phyloP scores from a whole-genome alignment of 2,888 invertebrate genomes.

The Cosmopolites sordidus region DNA sequence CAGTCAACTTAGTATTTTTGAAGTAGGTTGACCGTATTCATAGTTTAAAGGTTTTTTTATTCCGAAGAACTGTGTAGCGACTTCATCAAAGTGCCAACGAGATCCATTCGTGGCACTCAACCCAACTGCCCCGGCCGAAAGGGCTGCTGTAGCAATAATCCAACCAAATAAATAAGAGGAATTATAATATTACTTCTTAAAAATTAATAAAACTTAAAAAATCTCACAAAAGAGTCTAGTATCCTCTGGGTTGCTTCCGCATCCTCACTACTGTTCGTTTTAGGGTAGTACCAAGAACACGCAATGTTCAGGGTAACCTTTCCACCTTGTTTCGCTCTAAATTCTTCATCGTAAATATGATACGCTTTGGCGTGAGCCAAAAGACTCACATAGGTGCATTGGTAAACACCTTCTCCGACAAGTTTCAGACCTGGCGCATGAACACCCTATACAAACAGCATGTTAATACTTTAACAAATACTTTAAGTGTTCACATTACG shows the following conservation, averaged over 20 bases:
- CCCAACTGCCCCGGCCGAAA: too few relatives aligned
- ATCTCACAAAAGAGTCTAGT: slow-evolving; percentile 18
- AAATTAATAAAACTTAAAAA: background rate
- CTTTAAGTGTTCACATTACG: too few relatives aligned
- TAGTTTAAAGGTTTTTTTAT: too few relatives aligned
- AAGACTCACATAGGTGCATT: slow-evolving; percentile 61
- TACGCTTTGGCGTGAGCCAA: slow-evolving; percentile 66
- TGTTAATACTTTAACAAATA: too few relatives aligned
- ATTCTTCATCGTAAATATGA: slow-evolving; percentile 60
- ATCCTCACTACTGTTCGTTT: slow-evolving; percentile 11
- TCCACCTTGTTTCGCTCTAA: slow-evolving; percentile 55
- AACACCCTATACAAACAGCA: slow-evolving; percentile 4
- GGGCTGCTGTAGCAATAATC: too few relatives aligned
- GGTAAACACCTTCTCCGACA: slow-evolving; percentile 45
- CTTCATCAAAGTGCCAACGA: too few relatives aligned
- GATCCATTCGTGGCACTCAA: too few relatives aligned
- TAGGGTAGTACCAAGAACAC: slow-evolving; percentile 12
- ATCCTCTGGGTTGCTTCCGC: slow-evolving; percentile 13
- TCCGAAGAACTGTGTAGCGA: too few relatives aligned
- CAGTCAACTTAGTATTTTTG: too few relatives aligned
- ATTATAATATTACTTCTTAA: too few relatives aligned
- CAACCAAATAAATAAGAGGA: too few relatives aligned
- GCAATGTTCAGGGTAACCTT: slow-evolving; percentile 20
- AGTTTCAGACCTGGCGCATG: slow-evolving; percentile 20
- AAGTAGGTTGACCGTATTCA: too few relatives aligned